Evolutionary conservation across 1,140 invertebrate genomes (phyloP).

Genomic region (Bombus haemorrhoidalis): DNA sequence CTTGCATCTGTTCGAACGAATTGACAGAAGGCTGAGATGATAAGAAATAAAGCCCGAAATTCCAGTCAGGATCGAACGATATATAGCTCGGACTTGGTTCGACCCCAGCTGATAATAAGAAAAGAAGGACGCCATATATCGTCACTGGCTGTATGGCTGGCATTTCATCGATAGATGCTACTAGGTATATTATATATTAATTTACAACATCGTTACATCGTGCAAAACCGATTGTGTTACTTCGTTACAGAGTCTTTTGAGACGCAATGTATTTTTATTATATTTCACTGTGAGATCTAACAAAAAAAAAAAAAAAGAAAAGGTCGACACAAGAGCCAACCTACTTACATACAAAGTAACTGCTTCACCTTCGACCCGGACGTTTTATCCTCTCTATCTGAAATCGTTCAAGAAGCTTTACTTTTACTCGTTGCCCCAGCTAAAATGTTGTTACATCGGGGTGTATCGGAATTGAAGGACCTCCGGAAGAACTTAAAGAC

Average conservation of each 20-base stretch:
- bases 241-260: background rate
- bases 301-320: background rate
- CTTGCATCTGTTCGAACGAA: background rate
- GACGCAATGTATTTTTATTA: background rate
- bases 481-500: conserved; percentile 9
- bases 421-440: background rate
- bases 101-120: background rate
- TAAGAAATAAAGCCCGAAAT: background rate
- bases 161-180: background rate
- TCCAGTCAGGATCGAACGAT: background rate
- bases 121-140: background rate
- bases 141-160: background rate
- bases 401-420: conserved; percentile 6
- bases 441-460: conserved; percentile 17
- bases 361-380: background rate
- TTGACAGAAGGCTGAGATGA: background rate
- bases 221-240: background rate
- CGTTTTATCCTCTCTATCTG: background rate
- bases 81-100: background rate
- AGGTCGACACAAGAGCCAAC: background rate
- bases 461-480: conserved; percentile 21
- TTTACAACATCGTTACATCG: background rate
- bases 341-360: background rate
- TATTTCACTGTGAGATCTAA: background rate
- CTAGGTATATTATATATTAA: background rate